phyloP scores from a whole-genome alignment of 2,797 vertebrate species.

The Sparus aurata region DNA sequence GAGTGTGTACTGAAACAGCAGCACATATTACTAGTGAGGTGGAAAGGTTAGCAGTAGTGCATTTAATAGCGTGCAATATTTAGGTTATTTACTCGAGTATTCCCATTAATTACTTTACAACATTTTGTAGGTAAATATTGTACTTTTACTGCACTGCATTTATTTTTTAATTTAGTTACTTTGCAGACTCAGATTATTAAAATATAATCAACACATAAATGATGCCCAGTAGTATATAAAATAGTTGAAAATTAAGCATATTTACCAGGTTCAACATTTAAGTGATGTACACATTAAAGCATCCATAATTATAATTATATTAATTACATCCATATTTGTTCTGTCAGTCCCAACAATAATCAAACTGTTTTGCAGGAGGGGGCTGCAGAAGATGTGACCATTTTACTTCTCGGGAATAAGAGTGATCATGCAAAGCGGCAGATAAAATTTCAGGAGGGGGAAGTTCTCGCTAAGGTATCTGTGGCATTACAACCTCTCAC shows the following conservation, averaged over 20 bases:
- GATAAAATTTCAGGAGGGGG: slow-evolving; percentile 85
- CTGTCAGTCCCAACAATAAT: slow-evolving; percentile 4
- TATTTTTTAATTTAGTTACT: background rate
- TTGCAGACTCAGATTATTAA: background rate
- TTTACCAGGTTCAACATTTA: too few relatives aligned
- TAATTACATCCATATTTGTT: too few relatives aligned
- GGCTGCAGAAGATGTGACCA: slow-evolving; percentile 76
- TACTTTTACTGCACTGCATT: background rate
- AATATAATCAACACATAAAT: background rate
- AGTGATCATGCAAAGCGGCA: slow-evolving; percentile 83
- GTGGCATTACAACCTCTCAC: background rate
- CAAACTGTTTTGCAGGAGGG: slow-evolving; percentile 84
- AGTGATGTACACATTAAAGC: too few relatives aligned
- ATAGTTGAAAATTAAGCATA: too few relatives aligned
- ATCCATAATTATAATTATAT: too few relatives aligned
- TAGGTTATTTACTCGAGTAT: too few relatives aligned
- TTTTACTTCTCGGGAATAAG: slow-evolving; percentile 96
- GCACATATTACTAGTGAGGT: too few relatives aligned
- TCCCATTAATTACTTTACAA: too few relatives aligned
- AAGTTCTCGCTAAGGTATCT: slow-evolving; percentile 88
- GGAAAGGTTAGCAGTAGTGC: too few relatives aligned
- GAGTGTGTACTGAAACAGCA: too few relatives aligned
- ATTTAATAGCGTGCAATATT: background rate
- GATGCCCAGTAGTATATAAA: too few relatives aligned
- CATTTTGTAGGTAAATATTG: background rate